Percentiles rank a stretch among this genome's conserved stretches.
Evolutionary conservation across 2,797 vertebrate genomes (phyloP).

Genomic region (Onychomys arenicola): DNA sequence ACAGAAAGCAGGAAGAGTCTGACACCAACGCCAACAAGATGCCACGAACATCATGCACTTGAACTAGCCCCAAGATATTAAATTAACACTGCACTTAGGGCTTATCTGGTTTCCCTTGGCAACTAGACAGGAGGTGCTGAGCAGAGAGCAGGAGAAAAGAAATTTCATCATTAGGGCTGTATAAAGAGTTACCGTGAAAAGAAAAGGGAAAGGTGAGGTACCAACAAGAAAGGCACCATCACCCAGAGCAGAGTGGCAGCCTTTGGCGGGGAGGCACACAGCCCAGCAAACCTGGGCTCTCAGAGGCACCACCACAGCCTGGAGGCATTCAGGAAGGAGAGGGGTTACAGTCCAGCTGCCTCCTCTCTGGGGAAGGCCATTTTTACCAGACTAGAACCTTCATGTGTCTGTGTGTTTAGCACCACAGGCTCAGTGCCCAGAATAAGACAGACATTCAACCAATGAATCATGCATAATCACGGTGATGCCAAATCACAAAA

Average conservation of each 20-base stretch:
- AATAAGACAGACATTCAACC: neutral
- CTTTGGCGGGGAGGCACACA: neutral
- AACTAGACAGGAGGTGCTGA: slow-evolving; percentile 45
- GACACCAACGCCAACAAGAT: slow-evolving; percentile 23
- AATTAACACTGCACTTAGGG: slow-evolving; percentile 64
- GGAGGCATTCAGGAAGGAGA: neutral
- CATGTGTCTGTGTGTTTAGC: neutral
- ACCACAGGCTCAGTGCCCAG: neutral
- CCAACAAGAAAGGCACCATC: slow-evolving; percentile 1
- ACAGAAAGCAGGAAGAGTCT: neutral
- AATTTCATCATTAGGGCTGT: slow-evolving; percentile 27
- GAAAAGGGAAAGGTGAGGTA: neutral
- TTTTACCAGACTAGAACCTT: neutral
- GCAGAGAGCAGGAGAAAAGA: slow-evolving; percentile 14
- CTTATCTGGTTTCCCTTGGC: slow-evolving; percentile 51
- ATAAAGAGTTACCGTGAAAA: slow-evolving; percentile 47
- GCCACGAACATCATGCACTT: slow-evolving; percentile 11
- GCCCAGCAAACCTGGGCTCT: neutral
- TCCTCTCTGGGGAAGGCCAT: neutral
- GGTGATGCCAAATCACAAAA: slow-evolving; percentile 5
- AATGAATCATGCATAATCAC: neutral
- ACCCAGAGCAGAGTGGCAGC: neutral
- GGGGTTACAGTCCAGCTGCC: neutral
- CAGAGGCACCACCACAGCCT: neutral
- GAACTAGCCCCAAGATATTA: slow-evolving; percentile 21